Percentiles rank a stretch among this genome's conserved stretches.
Evolutionary conservation across 2,113 vertebrate genomes (phyloP).

Genomic region (Eulemur macaco): DNA sequence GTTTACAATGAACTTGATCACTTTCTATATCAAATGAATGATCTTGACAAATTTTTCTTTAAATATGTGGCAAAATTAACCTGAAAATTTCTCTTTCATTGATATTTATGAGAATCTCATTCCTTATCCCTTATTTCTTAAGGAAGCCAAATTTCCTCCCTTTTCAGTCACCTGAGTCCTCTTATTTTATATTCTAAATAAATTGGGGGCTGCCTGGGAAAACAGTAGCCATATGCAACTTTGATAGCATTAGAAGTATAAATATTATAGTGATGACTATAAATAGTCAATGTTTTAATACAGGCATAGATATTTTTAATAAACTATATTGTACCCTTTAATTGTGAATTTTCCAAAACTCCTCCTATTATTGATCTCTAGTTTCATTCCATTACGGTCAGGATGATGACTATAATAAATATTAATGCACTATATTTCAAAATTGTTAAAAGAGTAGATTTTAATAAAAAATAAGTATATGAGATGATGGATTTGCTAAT

Average conservation of each 20-base stretch:
- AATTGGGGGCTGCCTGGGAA: neutral
- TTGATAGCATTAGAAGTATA: neutral
- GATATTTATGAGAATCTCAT: neutral
- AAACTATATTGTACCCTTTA: neutral
- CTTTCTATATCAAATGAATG: neutral
- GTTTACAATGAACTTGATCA: neutral
- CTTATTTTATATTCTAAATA: neutral
- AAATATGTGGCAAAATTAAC: neutral
- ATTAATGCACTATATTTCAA: neutral
- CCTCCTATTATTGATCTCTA: neutral
- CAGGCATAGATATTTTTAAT: neutral
- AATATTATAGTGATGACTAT: neutral
- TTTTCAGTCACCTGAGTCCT: neutral
- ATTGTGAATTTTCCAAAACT: neutral
- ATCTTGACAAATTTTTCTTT: conserved; percentile 7
- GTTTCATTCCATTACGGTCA: neutral
- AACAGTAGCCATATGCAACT: neutral
- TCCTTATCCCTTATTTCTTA: neutral
- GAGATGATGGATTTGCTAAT: neutral
- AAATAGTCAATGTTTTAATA: neutral
- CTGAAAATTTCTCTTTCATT: neutral
- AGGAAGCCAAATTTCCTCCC: neutral
- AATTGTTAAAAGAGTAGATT: neutral
- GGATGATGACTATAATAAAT: neutral
- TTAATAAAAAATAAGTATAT: neutral